A percentile compares a stretch with the other conserved stretches of the same genome.
phyloP scores from a whole-genome alignment of 2,797 vertebrate genomes.

The Centropyge bicolor region DNA sequence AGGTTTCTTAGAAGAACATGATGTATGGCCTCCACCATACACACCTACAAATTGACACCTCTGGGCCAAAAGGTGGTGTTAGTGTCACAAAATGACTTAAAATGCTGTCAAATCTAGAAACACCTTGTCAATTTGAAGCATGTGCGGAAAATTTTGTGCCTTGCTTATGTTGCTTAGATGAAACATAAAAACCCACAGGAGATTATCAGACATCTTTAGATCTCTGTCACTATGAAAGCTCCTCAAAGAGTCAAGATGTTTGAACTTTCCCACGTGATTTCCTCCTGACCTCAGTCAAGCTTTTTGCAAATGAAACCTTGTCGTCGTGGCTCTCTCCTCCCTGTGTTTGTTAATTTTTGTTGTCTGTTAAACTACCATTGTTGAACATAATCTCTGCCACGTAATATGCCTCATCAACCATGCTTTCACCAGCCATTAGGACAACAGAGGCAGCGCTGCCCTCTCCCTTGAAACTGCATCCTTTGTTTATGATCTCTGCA shows the following conservation, averaged over 20 bases:
- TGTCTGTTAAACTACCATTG: conserved; percentile 44
- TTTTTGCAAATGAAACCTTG: conserved; percentile 30
- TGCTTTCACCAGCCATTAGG: conserved; percentile 72
- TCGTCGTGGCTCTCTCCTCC: background rate
- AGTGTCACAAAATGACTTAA: conserved; percentile 7
- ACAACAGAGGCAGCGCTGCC: conserved; percentile 54
- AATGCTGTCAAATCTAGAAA: background rate
- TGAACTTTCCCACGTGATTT: background rate
- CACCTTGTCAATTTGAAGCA: background rate
- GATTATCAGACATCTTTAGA: conserved; percentile 6
- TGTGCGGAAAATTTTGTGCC: too few relatives aligned
- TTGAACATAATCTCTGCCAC: conserved; percentile 43
- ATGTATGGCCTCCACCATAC: background rate
- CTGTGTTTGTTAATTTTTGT: conserved; percentile 50
- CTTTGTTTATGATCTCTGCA: conserved; percentile 71
- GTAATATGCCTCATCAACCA: conserved; percentile 63
- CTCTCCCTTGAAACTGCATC: conserved; percentile 51
- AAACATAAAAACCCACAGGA: background rate
- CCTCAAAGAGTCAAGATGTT: conserved; percentile 20
- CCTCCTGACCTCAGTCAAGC: conserved; percentile 23
- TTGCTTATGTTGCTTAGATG: background rate
- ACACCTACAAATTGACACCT: conserved; percentile 5
- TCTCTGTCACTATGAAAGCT: background rate
- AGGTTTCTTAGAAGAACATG: background rate
- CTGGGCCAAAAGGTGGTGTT: background rate